phyloP scores from a whole-genome alignment of 2,888 invertebrate genomes.

The Oconnorella tubifera region DNA sequence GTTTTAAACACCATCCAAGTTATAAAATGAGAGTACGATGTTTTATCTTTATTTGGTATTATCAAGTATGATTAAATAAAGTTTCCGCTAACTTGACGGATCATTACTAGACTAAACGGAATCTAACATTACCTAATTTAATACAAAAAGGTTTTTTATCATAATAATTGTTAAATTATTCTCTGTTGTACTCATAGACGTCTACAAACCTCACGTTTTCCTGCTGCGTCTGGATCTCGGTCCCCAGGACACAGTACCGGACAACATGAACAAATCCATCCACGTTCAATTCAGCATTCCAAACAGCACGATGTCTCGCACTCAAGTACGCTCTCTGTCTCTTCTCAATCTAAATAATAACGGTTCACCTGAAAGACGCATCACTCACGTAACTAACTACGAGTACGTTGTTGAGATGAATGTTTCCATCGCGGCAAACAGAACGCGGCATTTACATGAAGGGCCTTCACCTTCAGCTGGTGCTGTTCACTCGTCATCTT shows the following conservation, averaged over 20 bases:
- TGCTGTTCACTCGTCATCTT: neutral
- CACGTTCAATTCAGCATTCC: slow-evolving; percentile 9
- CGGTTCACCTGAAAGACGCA: neutral
- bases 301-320: slow-evolving; percentile 6
- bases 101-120: too few species aligned
- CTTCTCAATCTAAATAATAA: neutral
- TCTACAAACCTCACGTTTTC: slow-evolving; percentile 13
- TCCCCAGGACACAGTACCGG: slow-evolving; percentile 6
- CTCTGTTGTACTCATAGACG: neutral
- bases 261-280: neutral
- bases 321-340: slow-evolving; percentile 13
- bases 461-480: neutral
- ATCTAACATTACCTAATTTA: too few species aligned
- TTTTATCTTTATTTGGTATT: too few species aligned
- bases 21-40: too few species aligned
- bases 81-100: too few species aligned
- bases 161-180: too few species aligned
- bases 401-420: neutral
- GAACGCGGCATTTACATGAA: neutral
- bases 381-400: neutral
- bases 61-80: too few species aligned
- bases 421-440: neutral
- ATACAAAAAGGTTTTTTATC: too few species aligned
- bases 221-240: slow-evolving; percentile 12
- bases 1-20: too few species aligned